phyloP scores from a whole-genome alignment of 2,797 vertebrate genomes.

The Centropyge bicolor region DNA sequence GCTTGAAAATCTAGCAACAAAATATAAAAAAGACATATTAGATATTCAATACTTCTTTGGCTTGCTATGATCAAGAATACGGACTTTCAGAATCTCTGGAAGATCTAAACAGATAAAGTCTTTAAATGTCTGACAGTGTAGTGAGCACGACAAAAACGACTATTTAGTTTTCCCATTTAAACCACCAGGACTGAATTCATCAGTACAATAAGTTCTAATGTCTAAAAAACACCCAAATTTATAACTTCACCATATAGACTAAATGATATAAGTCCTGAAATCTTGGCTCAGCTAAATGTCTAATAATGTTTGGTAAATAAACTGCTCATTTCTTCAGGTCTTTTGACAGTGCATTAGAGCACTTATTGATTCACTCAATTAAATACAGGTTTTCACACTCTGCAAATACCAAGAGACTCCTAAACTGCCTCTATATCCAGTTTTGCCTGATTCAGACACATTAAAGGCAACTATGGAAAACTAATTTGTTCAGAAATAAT shows the following conservation, averaged over 20 bases:
- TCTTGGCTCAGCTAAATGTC: constrained; percentile 62
- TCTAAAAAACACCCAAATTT: constrained; percentile 33
- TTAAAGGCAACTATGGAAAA: constrained; percentile 84
- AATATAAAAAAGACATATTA: background rate
- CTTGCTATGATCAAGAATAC: background rate
- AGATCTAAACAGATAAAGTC: background rate
- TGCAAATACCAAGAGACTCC: constrained; percentile 84
- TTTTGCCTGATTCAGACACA: constrained; percentile 83
- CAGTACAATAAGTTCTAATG: constrained; percentile 11
- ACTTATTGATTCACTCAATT: constrained; percentile 87
- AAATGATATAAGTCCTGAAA: constrained; percentile 53
- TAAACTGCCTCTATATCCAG: constrained; percentile 79
- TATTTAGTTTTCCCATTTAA: constrained; percentile 21
- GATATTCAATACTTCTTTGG: background rate
- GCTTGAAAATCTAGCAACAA: background rate
- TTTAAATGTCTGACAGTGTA: constrained; percentile 20
- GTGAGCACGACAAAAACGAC: constrained; percentile 6
- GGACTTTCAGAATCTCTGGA: constrained; percentile 3
- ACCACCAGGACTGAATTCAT: background rate
- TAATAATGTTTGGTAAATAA: constrained; percentile 77
- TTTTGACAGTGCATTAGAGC: constrained; percentile 82
- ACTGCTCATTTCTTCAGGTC: constrained; percentile 72
- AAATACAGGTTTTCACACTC: constrained; percentile 85
- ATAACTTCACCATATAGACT: constrained; percentile 36
- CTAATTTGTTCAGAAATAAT: constrained; percentile 85